Evolutionary conservation across 2,797 vertebrate genomes (phyloP).

Genomic region (Cyclura pinguis): DNA sequence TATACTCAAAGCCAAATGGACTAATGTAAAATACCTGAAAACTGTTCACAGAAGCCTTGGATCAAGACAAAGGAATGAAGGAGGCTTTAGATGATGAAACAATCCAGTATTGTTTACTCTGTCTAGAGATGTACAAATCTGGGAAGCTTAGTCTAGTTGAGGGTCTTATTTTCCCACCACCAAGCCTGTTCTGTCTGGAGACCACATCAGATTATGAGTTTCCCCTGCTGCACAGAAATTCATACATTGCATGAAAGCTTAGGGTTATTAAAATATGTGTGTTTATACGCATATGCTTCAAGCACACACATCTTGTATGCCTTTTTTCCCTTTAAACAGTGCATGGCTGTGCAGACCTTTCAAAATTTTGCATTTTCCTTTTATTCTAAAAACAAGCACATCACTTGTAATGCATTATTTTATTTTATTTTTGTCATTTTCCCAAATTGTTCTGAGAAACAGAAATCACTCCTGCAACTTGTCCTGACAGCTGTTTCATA

Average conservation of each 20-base stretch:
- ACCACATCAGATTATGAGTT: too few relatives aligned
- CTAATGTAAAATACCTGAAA: not conserved
- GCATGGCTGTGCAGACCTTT: not conserved
- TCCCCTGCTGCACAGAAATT: not conserved
- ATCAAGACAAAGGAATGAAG: not conserved
- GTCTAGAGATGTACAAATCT: not conserved
- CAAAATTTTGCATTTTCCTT: not conserved
- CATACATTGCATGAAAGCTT: not conserved
- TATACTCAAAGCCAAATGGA: not conserved
- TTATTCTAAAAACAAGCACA: not conserved
- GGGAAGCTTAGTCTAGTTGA: not conserved
- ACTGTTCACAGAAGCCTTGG: not conserved
- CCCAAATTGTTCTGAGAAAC: not conserved
- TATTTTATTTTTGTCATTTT: not conserved
- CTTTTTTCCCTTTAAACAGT: too few relatives aligned
- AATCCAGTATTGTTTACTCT: not conserved
- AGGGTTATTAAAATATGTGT: not conserved
- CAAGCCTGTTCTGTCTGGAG: too few relatives aligned
- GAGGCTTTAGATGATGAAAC: not conserved
- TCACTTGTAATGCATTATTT: not conserved
- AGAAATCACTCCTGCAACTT: not conserved
- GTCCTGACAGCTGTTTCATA: not conserved
- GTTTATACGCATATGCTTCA: not conserved
- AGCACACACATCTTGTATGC: not conserved
- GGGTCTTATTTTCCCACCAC: not conserved